A percentile compares a stretch with the other conserved stretches of the same genome.
Conservation (phyloP, 2,888 invertebrate species). For the Gymnocheta viridis region DNA sequence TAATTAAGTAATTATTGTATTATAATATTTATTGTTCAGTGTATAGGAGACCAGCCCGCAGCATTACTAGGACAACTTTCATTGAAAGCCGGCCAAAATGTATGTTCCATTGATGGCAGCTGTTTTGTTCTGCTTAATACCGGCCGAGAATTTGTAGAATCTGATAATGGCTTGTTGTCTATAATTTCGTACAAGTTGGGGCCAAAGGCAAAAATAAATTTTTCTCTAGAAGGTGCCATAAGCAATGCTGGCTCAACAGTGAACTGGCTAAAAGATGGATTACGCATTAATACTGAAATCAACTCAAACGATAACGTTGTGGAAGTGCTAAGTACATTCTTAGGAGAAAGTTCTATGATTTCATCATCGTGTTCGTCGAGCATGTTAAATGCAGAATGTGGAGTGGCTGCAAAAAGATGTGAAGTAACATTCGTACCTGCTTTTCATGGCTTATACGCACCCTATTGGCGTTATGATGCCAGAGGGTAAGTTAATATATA, state of each 20-base stretch:
- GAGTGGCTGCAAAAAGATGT: slow-evolving; percentile 83
- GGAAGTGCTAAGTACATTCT: slow-evolving; percentile 78
- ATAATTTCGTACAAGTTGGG: slow-evolving; percentile 95
- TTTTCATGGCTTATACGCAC: slow-evolving; percentile 97
- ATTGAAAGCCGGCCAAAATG: slow-evolving; percentile 92
- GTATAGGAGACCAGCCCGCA: slow-evolving; percentile 97
- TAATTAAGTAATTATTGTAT: not conserved
- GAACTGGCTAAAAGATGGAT: slow-evolving; percentile 94
- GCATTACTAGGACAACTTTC: slow-evolving; percentile 96
- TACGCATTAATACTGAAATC: slow-evolving; percentile 87
- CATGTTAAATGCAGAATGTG: slow-evolving; percentile 78
- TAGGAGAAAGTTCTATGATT: slow-evolving; percentile 80
- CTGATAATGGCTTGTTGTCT: slow-evolving; percentile 93
- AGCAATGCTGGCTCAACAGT: slow-evolving; percentile 93
- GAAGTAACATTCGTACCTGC: slow-evolving; percentile 98
- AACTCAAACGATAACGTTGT: slow-evolving; percentile 79
- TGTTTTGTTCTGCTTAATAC: slow-evolving; percentile 98
- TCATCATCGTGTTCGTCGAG: slow-evolving; percentile 80
- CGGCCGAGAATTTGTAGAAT: slow-evolving; percentile 89
- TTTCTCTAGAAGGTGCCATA: slow-evolving; percentile 96
- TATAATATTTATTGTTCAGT: slow-evolving; percentile 83
- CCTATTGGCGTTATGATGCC: slow-evolving; percentile 97
- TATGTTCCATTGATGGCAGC: slow-evolving; percentile 97
- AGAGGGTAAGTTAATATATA: slow-evolving; percentile 84
- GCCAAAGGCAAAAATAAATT: slow-evolving; percentile 87